phyloP scores from a whole-genome alignment of 2,113 vertebrate genomes.

The Elephantulus edwardii region DNA sequence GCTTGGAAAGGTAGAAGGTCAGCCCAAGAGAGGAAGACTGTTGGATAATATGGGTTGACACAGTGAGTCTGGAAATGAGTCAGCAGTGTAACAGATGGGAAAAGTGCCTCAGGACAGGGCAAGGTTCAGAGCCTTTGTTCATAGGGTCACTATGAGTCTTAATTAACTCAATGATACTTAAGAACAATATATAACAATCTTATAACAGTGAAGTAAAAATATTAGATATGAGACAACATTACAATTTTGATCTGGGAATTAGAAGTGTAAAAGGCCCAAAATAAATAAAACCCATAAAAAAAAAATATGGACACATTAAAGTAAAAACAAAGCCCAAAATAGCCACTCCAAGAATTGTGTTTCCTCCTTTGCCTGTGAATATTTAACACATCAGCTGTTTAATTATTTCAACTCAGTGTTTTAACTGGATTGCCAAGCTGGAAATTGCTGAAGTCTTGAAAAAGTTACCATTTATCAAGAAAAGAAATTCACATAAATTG shows the following conservation, averaged over 20 bases:
- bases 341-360: not conserved
- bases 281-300: too few relatives aligned
- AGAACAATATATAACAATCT: too few relatives aligned
- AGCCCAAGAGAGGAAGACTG: too few relatives aligned
- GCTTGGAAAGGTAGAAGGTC: too few relatives aligned
- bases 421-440: not conserved
- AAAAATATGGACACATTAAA: not conserved
- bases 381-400: conserved; percentile 16
- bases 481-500: not conserved
- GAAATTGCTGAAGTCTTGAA: conserved; percentile 31
- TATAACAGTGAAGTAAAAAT: not conserved
- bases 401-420: conserved; percentile 12
- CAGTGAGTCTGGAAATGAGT: too few relatives aligned
- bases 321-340: not conserved
- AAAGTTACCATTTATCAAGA: not conserved
- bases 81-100: too few relatives aligned
- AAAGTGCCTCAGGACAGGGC: too few relatives aligned
- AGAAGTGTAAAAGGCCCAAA: not conserved
- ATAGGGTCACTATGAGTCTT: too few relatives aligned
- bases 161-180: too few relatives aligned
- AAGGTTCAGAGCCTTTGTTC: too few relatives aligned
- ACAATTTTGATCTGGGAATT: not conserved
- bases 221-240: not conserved
- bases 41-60: too few relatives aligned
- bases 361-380: conserved; percentile 29